Conservation (phyloP, 1,140 invertebrate genomes). For the Sitobion miscanthi region DNA sequence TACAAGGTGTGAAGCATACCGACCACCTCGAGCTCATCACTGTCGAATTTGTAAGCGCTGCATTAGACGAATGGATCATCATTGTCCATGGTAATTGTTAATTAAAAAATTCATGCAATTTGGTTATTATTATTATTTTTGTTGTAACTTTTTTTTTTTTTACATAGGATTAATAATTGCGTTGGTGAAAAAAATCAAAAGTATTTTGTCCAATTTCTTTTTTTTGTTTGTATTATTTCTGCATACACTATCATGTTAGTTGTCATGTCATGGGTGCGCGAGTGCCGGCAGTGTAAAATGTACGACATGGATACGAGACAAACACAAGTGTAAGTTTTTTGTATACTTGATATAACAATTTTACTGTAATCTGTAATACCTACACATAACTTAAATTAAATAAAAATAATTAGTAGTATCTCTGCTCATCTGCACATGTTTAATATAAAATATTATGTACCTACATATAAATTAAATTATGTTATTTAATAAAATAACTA, state of each 20-base stretch:
- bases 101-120: not conserved
- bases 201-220: constrained; percentile 90
- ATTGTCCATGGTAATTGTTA: constrained; percentile 76
- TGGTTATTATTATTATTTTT: constrained; percentile 13
- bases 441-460: not conserved
- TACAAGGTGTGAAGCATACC: constrained; percentile 81
- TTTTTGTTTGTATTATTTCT: constrained; percentile 75
- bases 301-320: constrained; percentile 75
- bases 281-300: constrained; percentile 72
- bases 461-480: not conserved
- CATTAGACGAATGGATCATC: constrained; percentile 89
- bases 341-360: not conserved
- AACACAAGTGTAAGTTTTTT: constrained; percentile 74
- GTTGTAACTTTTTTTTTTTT: not conserved
- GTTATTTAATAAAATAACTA: not conserved
- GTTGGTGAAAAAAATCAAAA: constrained; percentile 94
- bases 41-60: constrained; percentile 88
- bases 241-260: constrained; percentile 77
- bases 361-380: not conserved
- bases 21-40: constrained; percentile 86
- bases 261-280: constrained; percentile 76
- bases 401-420: not conserved
- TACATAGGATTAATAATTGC: constrained; percentile 87
- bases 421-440: not conserved
- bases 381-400: not conserved